These are phyloP conservation scores for Balaenoptera acutorostrata DNA, from an alignment of 2,113 vertebrate species.

Conservation along the genomic window DNA sequence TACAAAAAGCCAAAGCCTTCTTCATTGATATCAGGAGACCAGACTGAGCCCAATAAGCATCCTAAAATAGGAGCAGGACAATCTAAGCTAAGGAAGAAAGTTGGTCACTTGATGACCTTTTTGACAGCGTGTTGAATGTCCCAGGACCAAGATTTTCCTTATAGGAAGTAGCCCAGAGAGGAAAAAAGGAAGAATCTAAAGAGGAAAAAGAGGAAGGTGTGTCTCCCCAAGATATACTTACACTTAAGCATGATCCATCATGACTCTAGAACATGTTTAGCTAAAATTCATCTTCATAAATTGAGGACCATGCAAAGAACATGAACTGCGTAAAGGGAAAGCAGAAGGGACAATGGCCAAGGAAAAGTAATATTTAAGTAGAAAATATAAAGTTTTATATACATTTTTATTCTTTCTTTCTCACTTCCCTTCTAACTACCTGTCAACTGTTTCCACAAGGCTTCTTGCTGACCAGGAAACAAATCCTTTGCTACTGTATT, in stretches of 20 bases:
- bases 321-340: not conserved
- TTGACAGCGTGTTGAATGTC: not conserved
- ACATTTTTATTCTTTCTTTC: not conserved
- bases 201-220: not conserved
- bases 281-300: not conserved
- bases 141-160: not conserved
- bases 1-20: not conserved
- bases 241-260: not conserved
- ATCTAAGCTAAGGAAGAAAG: not conserved
- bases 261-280: not conserved
- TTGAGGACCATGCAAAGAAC: not conserved
- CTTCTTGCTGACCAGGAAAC: not conserved
- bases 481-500: not conserved
- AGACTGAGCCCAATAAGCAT: rapidly evolving
- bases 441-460: not conserved
- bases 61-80: not conserved
- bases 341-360: not conserved
- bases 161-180: not conserved
- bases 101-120: not conserved
- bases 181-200: not conserved
- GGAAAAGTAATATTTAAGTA: not conserved
- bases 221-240: not conserved
- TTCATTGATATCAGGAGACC: not conserved
- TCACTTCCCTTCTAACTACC: not conserved
- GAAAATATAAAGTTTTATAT: not conserved